Conservation (phyloP, 2,113 vertebrate species). For the Dendropsophus ebraccatus region DNA sequence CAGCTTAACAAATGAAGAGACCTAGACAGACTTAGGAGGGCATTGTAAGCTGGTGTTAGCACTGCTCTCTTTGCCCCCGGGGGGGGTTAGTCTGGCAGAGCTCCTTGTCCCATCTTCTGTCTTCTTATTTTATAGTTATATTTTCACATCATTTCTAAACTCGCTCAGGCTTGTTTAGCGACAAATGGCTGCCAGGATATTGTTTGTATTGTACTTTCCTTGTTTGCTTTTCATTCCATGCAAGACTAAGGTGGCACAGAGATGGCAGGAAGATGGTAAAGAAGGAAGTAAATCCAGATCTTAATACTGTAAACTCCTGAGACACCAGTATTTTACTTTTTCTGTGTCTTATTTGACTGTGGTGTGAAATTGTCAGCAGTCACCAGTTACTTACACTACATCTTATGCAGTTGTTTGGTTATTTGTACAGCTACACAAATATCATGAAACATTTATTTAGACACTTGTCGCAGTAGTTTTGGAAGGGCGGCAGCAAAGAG, state of each 20-base stretch:
- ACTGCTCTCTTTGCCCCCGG: neutral
- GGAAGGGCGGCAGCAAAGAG: too few species aligned
- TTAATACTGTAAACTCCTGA: neutral
- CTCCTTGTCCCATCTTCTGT: neutral
- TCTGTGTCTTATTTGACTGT: too few species aligned
- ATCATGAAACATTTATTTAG: too few species aligned
- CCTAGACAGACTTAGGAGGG: neutral
- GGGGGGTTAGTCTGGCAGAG: neutral
- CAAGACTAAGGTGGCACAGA: neutral
- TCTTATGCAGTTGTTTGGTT: too few species aligned
- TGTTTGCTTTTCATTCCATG: constrained; percentile 45
- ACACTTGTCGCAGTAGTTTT: too few species aligned
- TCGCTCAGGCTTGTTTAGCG: constrained; percentile 33
- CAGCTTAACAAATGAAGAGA: neutral
- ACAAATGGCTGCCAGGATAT: constrained; percentile 10
- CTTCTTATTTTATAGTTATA: neutral
- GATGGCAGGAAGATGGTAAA: neutral
- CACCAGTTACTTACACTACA: too few species aligned
- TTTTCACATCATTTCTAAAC: constrained; percentile 5
- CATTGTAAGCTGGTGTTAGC: neutral
- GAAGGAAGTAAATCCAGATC: neutral
- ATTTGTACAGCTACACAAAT: too few species aligned
- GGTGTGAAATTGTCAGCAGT: too few species aligned
- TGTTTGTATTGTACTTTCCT: neutral
- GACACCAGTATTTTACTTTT: too few species aligned